Percentiles rank a stretch among this genome's conserved stretches.
These are phyloP conservation scores for Xiphorhynchus erythropygius DNA, from an alignment of 2,797 vertebrate genomes.

Conservation along the genomic window DNA sequence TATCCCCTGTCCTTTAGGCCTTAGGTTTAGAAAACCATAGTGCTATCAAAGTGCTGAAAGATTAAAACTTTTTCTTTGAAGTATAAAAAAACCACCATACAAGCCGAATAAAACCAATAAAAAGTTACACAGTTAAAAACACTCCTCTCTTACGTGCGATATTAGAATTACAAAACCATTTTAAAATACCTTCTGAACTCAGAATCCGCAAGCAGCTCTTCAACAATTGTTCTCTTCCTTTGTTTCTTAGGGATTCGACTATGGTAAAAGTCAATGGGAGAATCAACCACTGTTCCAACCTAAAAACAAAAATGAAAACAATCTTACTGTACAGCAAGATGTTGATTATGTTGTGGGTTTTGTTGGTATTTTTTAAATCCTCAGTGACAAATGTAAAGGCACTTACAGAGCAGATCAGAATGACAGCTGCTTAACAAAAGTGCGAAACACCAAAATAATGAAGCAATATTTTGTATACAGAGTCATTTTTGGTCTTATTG, in stretches of 20 bases:
- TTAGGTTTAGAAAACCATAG: background rate
- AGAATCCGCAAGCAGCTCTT: slow-evolving; percentile 91
- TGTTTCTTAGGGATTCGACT: slow-evolving; percentile 92
- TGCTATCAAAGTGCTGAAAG: background rate
- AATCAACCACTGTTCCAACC: slow-evolving; percentile 93
- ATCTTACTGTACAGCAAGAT: background rate
- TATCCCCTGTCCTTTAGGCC: background rate
- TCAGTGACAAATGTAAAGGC: background rate
- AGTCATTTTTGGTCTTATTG: background rate
- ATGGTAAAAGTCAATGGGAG: slow-evolving; percentile 91
- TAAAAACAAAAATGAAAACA: slow-evolving; percentile 62
- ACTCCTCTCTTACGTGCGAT: background rate
- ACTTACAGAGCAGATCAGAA: background rate
- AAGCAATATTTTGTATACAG: background rate
- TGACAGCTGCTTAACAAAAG: background rate
- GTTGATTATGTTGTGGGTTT: background rate
- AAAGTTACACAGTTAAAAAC: background rate
- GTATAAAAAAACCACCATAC: background rate
- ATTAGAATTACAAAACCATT: background rate
- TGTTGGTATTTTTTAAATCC: background rate
- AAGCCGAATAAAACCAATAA: background rate
- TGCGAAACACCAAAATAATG: background rate
- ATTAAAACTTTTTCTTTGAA: background rate
- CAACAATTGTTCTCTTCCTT: slow-evolving; percentile 94
- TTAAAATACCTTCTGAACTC: slow-evolving; percentile 91